These are phyloP conservation scores for Hipparchia semele DNA, from an alignment of 2,888 invertebrate genomes.

Conservation along the genomic window DNA sequence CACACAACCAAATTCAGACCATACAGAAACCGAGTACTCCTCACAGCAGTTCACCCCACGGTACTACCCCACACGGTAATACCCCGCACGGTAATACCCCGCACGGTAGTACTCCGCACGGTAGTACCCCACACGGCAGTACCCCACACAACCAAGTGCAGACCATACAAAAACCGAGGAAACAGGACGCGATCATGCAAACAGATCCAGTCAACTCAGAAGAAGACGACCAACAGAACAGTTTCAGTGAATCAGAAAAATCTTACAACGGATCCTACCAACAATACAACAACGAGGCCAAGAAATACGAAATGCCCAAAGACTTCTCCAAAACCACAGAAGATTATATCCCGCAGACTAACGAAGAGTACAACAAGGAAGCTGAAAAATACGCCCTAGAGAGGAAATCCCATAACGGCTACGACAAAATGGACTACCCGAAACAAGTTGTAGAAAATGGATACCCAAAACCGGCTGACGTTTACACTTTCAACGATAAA, in stretches of 20 bases:
- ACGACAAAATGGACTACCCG: constrained; percentile 56
- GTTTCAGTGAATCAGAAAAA: constrained; percentile 55
- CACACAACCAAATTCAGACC: constrained; percentile 4
- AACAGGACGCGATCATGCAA: constrained; percentile 78
- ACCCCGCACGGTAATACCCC: neutral
- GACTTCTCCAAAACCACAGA: constrained; percentile 65
- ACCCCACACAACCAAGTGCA: constrained; percentile 22
- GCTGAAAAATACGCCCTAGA: constrained; percentile 73
- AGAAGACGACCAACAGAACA: constrained; percentile 58
- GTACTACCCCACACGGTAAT: constrained; percentile 1
- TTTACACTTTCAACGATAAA: constrained; percentile 52
- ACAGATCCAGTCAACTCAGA: constrained; percentile 69
- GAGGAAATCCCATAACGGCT: constrained; percentile 61
- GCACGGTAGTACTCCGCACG: constrained; percentile 40
- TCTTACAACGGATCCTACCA: constrained; percentile 43
- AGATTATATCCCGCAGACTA: constrained; percentile 70
- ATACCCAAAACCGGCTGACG: constrained; percentile 53
- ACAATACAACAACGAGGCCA: constrained; percentile 46
- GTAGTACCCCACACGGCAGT: neutral
- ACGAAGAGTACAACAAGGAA: constrained; percentile 74
- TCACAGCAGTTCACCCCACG: constrained; percentile 1
- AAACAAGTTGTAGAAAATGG: constrained; percentile 51
- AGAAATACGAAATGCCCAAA: constrained; percentile 59
- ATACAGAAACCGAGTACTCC: constrained; percentile 5
- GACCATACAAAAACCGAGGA: constrained; percentile 56